Evolutionary conservation across 2,113 vertebrate species (phyloP).

Genomic region (Lasiurus borealis): DNA sequence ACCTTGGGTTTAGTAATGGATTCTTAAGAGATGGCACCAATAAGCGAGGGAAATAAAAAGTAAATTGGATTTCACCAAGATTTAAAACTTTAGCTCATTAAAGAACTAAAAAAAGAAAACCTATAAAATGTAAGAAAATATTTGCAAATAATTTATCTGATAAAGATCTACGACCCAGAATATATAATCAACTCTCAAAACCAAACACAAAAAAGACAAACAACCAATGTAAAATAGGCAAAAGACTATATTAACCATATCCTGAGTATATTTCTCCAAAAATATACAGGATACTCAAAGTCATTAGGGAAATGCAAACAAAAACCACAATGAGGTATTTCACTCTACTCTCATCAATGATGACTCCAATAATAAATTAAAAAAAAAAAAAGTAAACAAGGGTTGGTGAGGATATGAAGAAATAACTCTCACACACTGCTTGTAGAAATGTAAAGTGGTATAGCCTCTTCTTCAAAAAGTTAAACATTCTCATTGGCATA

Average conservation of each 20-base stretch:
- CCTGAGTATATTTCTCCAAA: background rate
- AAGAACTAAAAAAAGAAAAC: background rate
- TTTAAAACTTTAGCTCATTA: background rate
- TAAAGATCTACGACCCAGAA: background rate
- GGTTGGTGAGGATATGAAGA: background rate
- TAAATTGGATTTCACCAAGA: background rate
- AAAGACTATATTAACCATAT: background rate
- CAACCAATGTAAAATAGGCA: background rate
- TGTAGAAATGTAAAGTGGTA: background rate
- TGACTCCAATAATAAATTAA: background rate
- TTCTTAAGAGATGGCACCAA: background rate
- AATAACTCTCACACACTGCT: background rate
- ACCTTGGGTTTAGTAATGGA: background rate
- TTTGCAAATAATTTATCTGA: background rate
- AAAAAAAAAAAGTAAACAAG: background rate
- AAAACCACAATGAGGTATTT: background rate
- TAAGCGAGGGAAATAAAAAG: background rate
- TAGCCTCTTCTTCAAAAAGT: background rate
- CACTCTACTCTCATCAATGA: background rate
- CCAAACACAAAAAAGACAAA: background rate
- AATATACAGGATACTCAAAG: background rate
- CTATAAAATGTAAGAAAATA: background rate
- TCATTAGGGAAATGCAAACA: background rate
- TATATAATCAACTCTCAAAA: background rate
- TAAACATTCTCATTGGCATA: background rate